Evolutionary conservation across 1,140 invertebrate genomes (phyloP), one percentile per base, ranked within the genome.

Genomic region (Radopholus similis): DNA sequence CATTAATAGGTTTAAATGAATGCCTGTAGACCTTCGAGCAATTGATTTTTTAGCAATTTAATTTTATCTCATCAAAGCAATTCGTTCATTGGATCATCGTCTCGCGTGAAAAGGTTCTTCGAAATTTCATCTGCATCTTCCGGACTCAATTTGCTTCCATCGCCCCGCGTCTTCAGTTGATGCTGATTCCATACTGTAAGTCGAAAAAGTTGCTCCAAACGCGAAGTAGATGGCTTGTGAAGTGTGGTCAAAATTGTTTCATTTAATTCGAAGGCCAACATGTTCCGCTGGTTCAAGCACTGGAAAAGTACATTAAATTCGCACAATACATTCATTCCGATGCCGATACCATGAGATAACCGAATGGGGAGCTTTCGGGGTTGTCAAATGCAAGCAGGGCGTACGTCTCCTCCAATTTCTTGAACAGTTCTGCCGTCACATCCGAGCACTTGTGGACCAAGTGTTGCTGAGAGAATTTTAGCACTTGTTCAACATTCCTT

Each of bases 381-480:
- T 97, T 91, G 66, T 97, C 94, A 84, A 98, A 98, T 8, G 95
- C 95, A 9, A 98, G 84, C 15, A 98, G 84, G 0, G 95, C 93
- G 38, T 97, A 84, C 0, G 95, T 97, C 68, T 93, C 79, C 77
- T 88, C 87, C 34, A 88, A 77, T 73, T 88, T 77, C 32, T 54
- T 35, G 40, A 75, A 62, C 30, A 66, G 37, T 38, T 82, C 32
- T 83, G 75, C 47, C 40, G 68, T 34, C 11, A 53, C 62, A 28
- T 72, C 58, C 8, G 37, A 26, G 28, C 72, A 74, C 59, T 77
- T 73, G 28, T 77, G 69, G 8, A 70, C 64, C 13, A 75, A 42
- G 35, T 75, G 32, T 21, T 66, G 53, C 42, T 75, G 73, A n/a
- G 73, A 63, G 49, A 75, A 75, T 13, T 63, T 35, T 4, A 75